phyloP scores from a whole-genome alignment of 2,888 invertebrate species.

The Phyllotreta cruciferae region DNA sequence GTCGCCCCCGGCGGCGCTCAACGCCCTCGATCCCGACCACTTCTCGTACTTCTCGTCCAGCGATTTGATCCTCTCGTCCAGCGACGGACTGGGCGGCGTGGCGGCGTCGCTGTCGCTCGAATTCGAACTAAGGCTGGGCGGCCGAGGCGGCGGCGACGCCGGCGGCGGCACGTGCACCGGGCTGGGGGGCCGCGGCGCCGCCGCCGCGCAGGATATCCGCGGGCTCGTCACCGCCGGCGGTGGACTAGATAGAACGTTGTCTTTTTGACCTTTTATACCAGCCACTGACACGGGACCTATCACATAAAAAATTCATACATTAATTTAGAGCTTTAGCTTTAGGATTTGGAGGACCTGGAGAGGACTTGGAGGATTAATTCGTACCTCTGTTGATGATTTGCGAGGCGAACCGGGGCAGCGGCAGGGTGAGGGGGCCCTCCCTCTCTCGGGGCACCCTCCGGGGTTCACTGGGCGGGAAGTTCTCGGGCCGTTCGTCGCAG shows the following conservation, averaged over 20 bases:
- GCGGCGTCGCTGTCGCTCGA: constrained; percentile 52
- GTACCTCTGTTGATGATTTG: constrained; percentile 49
- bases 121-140: constrained; percentile 78
- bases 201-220: constrained; percentile 55
- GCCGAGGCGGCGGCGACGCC: constrained; percentile 71
- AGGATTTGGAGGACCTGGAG: too few species aligned
- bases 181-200: constrained; percentile 51
- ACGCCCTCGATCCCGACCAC: constrained; percentile 77
- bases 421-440: constrained; percentile 79
- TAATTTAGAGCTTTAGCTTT: too few species aligned
- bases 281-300: constrained; percentile 56
- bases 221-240: constrained; percentile 63
- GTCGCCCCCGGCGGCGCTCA: constrained; percentile 66
- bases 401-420: constrained; percentile 87
- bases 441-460: constrained; percentile 66
- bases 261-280: constrained; percentile 59
- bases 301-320: too few species aligned
- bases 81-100: constrained; percentile 72
- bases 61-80: constrained; percentile 91
- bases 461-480: constrained; percentile 76
- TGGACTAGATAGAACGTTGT: constrained; percentile 54
- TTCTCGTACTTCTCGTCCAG: constrained; percentile 93
- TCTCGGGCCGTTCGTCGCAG: constrained; percentile 82
- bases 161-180: constrained; percentile 63
- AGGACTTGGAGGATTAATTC: too few species aligned